Evolutionary conservation across 23 tunicate genomes (phyloP).

Genomic region (Clavelina lepadiformis): DNA sequence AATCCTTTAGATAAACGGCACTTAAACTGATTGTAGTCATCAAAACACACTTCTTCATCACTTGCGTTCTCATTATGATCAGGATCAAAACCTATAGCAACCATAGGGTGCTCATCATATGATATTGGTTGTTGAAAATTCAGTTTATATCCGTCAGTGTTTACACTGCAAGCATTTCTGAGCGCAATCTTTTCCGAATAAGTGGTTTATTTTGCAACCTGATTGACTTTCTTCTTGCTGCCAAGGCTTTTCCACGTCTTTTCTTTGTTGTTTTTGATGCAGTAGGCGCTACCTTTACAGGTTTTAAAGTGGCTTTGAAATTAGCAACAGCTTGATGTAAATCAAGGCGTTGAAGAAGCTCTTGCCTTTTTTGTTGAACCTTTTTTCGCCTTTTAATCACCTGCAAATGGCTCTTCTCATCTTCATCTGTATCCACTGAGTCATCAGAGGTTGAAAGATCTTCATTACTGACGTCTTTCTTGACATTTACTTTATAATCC

Average conservation of each 20-base stretch:
- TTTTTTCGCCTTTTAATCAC: neutral
- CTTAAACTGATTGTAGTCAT: neutral
- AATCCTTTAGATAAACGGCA: too few species aligned
- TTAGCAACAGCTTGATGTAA: conserved; percentile 33
- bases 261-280: neutral
- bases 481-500: too few species aligned
- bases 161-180: too few species aligned
- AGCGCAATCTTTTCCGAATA: neutral
- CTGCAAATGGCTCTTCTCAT: too few species aligned
- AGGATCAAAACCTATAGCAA: too few species aligned
- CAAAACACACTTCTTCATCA: neutral
- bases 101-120: too few species aligned
- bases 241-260: neutral
- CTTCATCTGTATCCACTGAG: too few species aligned
- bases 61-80: neutral
- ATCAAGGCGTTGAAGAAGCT: conserved; percentile 19
- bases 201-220: conserved; percentile 14
- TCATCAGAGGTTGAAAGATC: too few species aligned
- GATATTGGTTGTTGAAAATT: too few species aligned
- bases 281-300: neutral
- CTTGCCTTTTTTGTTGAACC: conserved; percentile 20
- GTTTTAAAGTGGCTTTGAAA: neutral
- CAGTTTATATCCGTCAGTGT: too few species aligned
- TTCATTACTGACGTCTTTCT: too few species aligned
- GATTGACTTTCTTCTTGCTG: conserved; percentile 9